phyloP scores from a whole-genome alignment of 2,888 invertebrate species.

The Campopleginae sp. region DNA sequence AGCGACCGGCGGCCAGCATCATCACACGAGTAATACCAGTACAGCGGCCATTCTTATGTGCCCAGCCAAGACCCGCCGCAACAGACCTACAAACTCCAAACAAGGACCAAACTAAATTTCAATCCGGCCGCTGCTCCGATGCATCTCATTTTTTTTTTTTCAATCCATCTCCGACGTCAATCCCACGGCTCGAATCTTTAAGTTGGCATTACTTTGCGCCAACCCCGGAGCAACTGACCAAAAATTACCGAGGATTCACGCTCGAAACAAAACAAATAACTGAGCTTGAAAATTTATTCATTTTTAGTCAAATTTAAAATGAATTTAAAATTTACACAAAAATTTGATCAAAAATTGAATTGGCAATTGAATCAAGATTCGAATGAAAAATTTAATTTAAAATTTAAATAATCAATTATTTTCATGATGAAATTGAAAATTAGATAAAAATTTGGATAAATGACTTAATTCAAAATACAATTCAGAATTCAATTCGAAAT shows the following conservation, averaged over 20 bases:
- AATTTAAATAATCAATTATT: too few relatives aligned
- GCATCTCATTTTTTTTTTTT: slow-evolving; percentile 12
- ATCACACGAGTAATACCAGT: slow-evolving; percentile 54
- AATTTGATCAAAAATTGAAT: too few relatives aligned
- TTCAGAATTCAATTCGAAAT: too few relatives aligned
- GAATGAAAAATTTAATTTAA: too few relatives aligned
- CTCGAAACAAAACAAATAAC: too few relatives aligned
- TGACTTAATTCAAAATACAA: too few relatives aligned
- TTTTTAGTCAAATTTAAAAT: too few relatives aligned
- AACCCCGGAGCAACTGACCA: neutral
- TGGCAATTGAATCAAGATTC: neutral
- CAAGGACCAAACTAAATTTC: neutral
- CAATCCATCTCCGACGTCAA: neutral
- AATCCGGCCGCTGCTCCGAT: neutral
- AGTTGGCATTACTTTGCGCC: neutral
- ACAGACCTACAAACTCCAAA: slow-evolving; percentile 19
- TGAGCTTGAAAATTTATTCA: too few relatives aligned
- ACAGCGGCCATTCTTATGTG: slow-evolving; percentile 49
- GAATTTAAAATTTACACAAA: too few relatives aligned
- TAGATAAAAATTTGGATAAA: too few relatives aligned
- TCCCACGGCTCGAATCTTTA: neutral
- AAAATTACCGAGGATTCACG: neutral
- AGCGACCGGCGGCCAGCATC: slow-evolving; percentile 62
- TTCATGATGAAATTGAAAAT: too few relatives aligned
- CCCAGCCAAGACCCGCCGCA: slow-evolving; percentile 21